Evolutionary conservation across 2,113 vertebrate species (phyloP).

Genomic region (Galeopterus variegatus): DNA sequence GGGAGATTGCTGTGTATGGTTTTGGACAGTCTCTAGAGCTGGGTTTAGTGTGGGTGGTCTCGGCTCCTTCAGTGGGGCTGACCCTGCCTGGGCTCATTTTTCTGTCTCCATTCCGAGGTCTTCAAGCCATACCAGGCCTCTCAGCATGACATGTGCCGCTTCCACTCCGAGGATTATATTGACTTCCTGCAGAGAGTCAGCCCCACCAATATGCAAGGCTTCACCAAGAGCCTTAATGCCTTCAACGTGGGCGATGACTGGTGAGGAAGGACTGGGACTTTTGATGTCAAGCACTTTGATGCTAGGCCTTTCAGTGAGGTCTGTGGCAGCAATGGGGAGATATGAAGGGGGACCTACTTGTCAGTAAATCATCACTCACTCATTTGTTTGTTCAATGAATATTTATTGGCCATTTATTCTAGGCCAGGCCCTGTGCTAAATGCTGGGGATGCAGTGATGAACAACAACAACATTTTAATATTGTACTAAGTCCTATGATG

Average conservation of each 20-base stretch:
- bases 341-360: neutral
- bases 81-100: constrained; percentile 3
- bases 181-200: constrained; percentile 99
- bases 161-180: constrained; percentile 99
- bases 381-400: constrained; percentile 50
- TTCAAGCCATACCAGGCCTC: constrained; percentile 99
- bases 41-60: constrained; percentile 3
- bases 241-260: constrained; percentile 99
- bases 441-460: neutral
- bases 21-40: neutral
- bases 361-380: constrained; percentile 17
- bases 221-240: constrained; percentile 99
- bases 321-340: neutral
- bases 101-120: constrained; percentile 89
- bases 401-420: constrained; percentile 45
- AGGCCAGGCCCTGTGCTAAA: constrained; percentile 41
- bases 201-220: constrained; percentile 99
- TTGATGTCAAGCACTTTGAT: neutral
- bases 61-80: neutral
- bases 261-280: constrained; percentile 88
- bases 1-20: neutral
- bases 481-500: constrained; percentile 14
- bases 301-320: neutral
- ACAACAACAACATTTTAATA: neutral
- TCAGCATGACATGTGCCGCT: constrained; percentile 99